Base-by-base conservation (phyloP, 2,797 vertebrate species). In the Pangasius larnaudii region DNA sequence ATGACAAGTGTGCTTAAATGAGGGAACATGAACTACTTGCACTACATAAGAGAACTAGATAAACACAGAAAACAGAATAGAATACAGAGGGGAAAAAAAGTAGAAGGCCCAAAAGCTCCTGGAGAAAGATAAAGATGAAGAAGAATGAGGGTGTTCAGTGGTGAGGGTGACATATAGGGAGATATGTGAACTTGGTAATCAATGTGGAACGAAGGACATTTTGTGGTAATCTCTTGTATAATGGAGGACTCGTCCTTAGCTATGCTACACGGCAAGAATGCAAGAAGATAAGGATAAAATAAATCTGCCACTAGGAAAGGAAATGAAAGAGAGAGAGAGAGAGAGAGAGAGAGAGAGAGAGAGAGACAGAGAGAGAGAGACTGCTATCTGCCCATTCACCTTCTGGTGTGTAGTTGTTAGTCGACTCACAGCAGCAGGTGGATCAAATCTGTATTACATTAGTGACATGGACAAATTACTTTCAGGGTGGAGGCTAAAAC, bases 391-490 rank as follows among this genome's bases (percentile, higher is more conserved):
- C 27, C 81, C 24, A 42, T 89, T 61, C 63, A 33, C 39, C 56
- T 84, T 85, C 63, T 71, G 77, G 75, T 72, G 42, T 78, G 39
- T 74, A 79, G 61, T 86, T 85, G 85, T 58, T 82, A 89, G 80
- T 90, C 69, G 24, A 85, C 85, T 87, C 56, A 85, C 53, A 87
- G 82, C 58, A 88, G 85, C 63, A 65, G 30, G 79, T 27, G 78
- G 72, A 82, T 74, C 69, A 85, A 59, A 90, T 77, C 74, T 91
- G 84, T 91, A 91, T 90, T 79, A 90, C 90, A 87, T 77, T 63
- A 81, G 61, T 81, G 67, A 39, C 84, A 87, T 58, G 80, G 58
- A 85, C 67, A 86, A 77, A 49, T 30, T 36, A 85, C 61, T 85
- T 86, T 85, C 56, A 59, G 71, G 69, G 61, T 72, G 22, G 42